Evolutionary conservation across 2,797 vertebrate genomes (phyloP), one percentile per base, ranked within the genome.

Genomic region (Agapornis canus): DNA sequence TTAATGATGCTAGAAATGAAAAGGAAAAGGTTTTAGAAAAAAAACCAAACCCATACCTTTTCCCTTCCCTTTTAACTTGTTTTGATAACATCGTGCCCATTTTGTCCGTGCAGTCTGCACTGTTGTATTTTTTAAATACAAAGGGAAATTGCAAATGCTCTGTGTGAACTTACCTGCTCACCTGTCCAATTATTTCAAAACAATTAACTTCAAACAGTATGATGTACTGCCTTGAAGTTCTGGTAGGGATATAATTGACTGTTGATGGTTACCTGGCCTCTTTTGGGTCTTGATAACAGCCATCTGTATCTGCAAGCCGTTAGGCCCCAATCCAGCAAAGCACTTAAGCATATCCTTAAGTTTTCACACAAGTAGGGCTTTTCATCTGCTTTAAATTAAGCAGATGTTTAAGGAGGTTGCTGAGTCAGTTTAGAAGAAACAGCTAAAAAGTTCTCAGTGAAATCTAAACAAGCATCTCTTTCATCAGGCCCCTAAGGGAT

Each of bases 181-280:
- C 95, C 94, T 96, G 92, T 91, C 94, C 94, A 96, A 95, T 97
- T 96, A 95, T 95, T 97, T 96, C 91, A 90, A 96, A 96, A 94
- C 95, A 96, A 97, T 97, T 97, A 96, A 84, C 91, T 97, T 96
- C 94, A 91, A 97, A 88, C 85, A 86, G 91, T 89, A 73, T 86
- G 91, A 93, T 66, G 49, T 35, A 88, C 66, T 80, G 87, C 77
- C 61, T 86, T 31, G 80, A 94, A 88, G 81, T 95, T 96, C 85
- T 93, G 69, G 42, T 59, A 48, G 86, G 86, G 66, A 77, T 76
- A 81, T 65, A 93, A 94, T 89, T 89, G 92, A 63, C 83, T 77
- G 39, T 82, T 92, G 95, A 90, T 96, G 83, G 93, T 88, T 89
- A 63, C 89, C 89, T 90, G 92, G 83, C 64, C 79, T 90, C 72